Evolutionary conservation across 2,113 vertebrate genomes (phyloP).

Genomic region (Emydocephalus ijimae): DNA sequence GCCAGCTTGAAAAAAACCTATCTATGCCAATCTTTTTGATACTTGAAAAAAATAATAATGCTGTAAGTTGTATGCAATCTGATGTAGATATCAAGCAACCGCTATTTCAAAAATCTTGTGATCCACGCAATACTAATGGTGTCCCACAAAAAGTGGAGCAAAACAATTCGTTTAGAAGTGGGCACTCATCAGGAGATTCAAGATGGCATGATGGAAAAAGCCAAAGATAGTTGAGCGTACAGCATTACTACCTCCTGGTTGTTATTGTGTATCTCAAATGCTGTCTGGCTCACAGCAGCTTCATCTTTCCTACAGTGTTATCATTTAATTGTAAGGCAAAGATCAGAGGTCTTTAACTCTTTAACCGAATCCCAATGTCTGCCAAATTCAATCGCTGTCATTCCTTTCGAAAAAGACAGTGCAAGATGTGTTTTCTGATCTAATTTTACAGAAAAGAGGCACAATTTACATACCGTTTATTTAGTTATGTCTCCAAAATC

Average conservation of each 20-base stretch:
- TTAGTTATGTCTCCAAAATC: conserved; percentile 95
- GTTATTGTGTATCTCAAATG: conserved; percentile 54
- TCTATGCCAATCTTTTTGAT: background rate
- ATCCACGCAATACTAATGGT: background rate
- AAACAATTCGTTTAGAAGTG: background rate
- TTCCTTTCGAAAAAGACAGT: conserved; percentile 83
- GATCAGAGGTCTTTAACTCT: conserved; percentile 97
- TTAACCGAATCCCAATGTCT: conserved; percentile 98
- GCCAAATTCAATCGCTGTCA: conserved; percentile 99
- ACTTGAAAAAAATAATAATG: background rate
- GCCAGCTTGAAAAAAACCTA: background rate
- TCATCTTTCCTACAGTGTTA: conserved; percentile 67
- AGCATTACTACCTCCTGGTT: conserved; percentile 56
- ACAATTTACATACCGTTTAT: conserved; percentile 99
- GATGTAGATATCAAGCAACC: background rate
- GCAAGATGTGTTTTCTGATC: conserved; percentile 98
- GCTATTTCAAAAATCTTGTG: background rate
- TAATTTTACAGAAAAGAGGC: conserved; percentile 92
- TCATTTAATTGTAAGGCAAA: conserved; percentile 83
- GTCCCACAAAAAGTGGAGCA: background rate
- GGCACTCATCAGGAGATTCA: background rate
- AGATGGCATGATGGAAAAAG: background rate
- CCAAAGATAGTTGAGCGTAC: conserved; percentile 1
- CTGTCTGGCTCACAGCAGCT: conserved; percentile 55
- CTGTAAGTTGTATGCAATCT: background rate